phyloP scores from a whole-genome alignment of 1,140 invertebrate species.

The Trypoxylus dichotomus region DNA sequence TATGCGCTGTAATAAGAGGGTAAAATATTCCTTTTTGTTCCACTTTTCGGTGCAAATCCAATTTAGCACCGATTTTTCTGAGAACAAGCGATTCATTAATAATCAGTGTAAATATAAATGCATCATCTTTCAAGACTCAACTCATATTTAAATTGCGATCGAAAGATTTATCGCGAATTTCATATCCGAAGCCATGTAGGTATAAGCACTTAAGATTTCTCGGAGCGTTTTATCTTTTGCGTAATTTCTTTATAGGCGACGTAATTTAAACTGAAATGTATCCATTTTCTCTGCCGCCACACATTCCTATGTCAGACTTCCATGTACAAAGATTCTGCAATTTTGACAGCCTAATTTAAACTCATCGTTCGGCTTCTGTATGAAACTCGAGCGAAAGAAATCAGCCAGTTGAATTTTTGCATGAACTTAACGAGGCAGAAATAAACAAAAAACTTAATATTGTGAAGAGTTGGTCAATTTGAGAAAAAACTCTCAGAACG shows the following conservation, averaged over 20 bases:
- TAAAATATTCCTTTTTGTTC: not conserved
- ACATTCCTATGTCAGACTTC: not conserved
- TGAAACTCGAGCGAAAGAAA: not conserved
- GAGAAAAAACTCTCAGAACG: not conserved
- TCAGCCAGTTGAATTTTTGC: not conserved
- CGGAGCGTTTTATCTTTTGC: not conserved
- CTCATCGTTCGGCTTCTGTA: not conserved
- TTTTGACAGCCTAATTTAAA: conserved; percentile 1
- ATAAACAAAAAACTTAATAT: not conserved
- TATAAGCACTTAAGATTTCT: not conserved
- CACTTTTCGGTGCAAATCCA: too few relatives aligned
- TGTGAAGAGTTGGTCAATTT: not conserved
- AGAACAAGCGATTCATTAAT: too few relatives aligned
- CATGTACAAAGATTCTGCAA: not conserved
- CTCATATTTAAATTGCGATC: too few relatives aligned
- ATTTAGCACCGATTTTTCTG: too few relatives aligned
- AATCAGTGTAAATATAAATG: too few relatives aligned
- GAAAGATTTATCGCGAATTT: too few relatives aligned
- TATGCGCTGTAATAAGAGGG: not conserved
- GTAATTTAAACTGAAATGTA: not conserved
- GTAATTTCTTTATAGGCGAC: not conserved
- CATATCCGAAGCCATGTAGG: too few relatives aligned
- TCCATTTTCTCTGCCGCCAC: not conserved
- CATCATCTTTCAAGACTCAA: too few relatives aligned
- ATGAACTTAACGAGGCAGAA: not conserved